Evolutionary conservation across 2,888 invertebrate genomes (phyloP).

Genomic region (Patella ulyssiponensis): DNA sequence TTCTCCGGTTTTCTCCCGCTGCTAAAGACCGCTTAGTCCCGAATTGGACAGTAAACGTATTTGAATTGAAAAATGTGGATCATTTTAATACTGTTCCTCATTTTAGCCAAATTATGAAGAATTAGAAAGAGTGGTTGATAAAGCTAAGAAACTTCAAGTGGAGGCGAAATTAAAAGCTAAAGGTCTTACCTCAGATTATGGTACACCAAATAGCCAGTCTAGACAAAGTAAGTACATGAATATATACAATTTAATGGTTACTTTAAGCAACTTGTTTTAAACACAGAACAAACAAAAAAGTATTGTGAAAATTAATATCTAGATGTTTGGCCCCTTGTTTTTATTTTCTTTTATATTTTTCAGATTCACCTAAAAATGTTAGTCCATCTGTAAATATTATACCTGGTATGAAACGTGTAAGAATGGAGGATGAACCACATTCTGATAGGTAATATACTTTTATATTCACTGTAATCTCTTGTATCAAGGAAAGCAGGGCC

Average conservation of each 20-base stretch:
- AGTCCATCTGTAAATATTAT: slow-evolving; percentile 57
- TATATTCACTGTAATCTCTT: slow-evolving; percentile 31
- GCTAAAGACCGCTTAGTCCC: too few species aligned
- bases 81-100: not conserved
- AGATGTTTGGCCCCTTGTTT: not conserved
- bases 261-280: not conserved
- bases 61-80: not conserved
- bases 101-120: slow-evolving; percentile 80
- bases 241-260: not conserved
- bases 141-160: slow-evolving; percentile 81
- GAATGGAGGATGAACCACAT: slow-evolving; percentile 48
- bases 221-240: slow-evolving; percentile 54
- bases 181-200: slow-evolving; percentile 58
- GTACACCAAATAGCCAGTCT: slow-evolving; percentile 65
- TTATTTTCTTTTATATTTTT: slow-evolving; percentile 17
- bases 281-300: not conserved
- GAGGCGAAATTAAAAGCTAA: slow-evolving; percentile 75
- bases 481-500: too few species aligned
- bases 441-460: slow-evolving; percentile 41
- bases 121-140: slow-evolving; percentile 83
- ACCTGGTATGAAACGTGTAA: slow-evolving; percentile 48
- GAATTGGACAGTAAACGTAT: too few species aligned
- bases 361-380: slow-evolving; percentile 62
- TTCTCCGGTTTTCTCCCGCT: too few species aligned
- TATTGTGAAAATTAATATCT: not conserved